Base-by-base conservation (phyloP, 2,113 vertebrate species). In the Machaerirhynchus nigripectus region DNA sequence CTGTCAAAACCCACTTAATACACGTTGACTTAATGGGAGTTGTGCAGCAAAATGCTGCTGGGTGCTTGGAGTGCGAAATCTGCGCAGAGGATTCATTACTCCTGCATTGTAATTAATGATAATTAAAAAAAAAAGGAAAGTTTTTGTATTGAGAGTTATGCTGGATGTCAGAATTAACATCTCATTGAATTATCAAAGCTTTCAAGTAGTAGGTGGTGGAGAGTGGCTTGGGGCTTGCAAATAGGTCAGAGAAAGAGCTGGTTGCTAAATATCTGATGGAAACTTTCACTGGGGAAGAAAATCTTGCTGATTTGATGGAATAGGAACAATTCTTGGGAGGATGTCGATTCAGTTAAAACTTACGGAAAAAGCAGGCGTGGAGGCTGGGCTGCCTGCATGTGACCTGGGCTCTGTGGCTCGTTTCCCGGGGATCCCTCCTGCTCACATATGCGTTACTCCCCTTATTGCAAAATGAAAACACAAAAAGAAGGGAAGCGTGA, bases 141-240 rank as follows among this genome's bases (percentile, higher is more conserved):
- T 11, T 85, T 96, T 76, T 68, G 61, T 63, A 55, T 69, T 0
- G 0, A 47, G 76, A 74, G 24, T 91, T 96, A 46, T 56, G 46
- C 74, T 37, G 93, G 57, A 50, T 93, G 82, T 95, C 73, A n/a
- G 86, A 94, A 95, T 96, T 95, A 96, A 90, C 88, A 94, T 96
- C 92, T 96, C 83, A 93, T 95, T 86, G 92, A 90, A 95, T 95
- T 92, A 93, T 84, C 86, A 96, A 94, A 92, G 93, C 93, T 94
- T 94, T 63, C 68, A 44, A 77, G 90, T 55, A n/a, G 88, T 92
- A 87, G 91, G 93, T 91, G 95, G 91, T 83, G 74, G 87, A 81
- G 53, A 65, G 83, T 73, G 88, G 95, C 80, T 97, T 70, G 85
- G 93, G 95, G 95, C 79, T 96, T 93, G 71, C 95, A 96, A 97